Evolutionary conservation across 30 jellyfish, hydroid and myxozoan genomes (phyloP).

Genomic region (Aurelia sp.): DNA sequence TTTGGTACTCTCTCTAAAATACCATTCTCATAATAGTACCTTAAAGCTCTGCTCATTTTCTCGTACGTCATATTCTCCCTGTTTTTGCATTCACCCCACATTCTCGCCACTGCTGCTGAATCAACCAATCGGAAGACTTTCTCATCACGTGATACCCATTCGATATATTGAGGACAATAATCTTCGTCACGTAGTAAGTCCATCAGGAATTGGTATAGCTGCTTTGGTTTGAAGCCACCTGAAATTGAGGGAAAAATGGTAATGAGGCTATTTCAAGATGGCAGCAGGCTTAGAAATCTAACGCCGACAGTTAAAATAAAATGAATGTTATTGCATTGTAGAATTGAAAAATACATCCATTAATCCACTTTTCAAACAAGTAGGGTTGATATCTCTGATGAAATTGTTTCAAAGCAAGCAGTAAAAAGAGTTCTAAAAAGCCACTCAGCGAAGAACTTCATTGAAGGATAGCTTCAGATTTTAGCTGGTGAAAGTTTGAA

Average conservation of each 20-base stretch:
- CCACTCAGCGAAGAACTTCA: no score
- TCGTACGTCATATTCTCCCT: constrained; percentile 87
- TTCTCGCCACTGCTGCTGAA: constrained; percentile 87
- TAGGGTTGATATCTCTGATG: no score
- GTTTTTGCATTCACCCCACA: constrained; percentile 93
- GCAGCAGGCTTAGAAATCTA: neutral
- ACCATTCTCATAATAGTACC: constrained; percentile 85
- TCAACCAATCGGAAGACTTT: constrained; percentile 84
- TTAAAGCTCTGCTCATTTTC: constrained; percentile 86
- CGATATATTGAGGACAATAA: constrained; percentile 73
- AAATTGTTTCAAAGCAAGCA: no score
- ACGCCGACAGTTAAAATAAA: no score
- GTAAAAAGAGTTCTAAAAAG: no score
- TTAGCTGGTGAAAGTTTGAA: no score
- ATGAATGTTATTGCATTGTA: no score
- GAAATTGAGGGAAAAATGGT: neutral
- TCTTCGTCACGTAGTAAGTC: constrained; percentile 74
- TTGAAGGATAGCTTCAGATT: no score
- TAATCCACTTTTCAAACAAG: no score
- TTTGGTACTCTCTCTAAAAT: constrained; percentile 86
- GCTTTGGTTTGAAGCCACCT: constrained; percentile 70
- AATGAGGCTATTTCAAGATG: neutral
- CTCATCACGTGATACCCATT: constrained; percentile 90
- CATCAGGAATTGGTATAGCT: constrained; percentile 73
- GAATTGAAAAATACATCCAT: no score